Percentiles rank a stretch among this genome's conserved stretches.
Conservation (phyloP, 2,888 invertebrate genomes). For the Cepaea hortensis region DNA sequence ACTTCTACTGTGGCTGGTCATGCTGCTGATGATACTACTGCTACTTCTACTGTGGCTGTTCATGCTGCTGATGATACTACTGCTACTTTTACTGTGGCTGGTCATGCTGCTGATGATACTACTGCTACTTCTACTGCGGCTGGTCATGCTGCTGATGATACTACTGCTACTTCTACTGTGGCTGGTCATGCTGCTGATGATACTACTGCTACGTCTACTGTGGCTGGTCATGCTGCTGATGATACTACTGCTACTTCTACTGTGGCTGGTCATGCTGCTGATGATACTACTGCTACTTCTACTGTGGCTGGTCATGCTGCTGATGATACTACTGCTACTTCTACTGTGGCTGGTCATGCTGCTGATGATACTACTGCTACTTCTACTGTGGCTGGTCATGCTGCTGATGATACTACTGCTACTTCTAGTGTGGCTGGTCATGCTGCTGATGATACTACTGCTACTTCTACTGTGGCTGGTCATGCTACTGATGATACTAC, state of each 20-base stretch:
- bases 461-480: constrained; percentile 60
- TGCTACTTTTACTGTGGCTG: constrained; percentile 66
- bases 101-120: too few species aligned
- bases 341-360: too few species aligned
- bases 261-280: too few species aligned
- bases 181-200: too few species aligned
- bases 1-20: constrained; percentile 56
- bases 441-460: constrained; percentile 54
- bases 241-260: constrained; percentile 67
- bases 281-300: constrained; percentile 65
- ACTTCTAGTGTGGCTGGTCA: constrained; percentile 56
- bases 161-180: constrained; percentile 70
- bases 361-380: constrained; percentile 59
- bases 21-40: constrained; percentile 54
- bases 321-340: constrained; percentile 63
- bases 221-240: too few species aligned
- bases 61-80: constrained; percentile 36
- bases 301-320: too few species aligned
- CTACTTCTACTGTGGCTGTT: constrained; percentile 60
- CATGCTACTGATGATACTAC: constrained; percentile 34
- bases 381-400: constrained; percentile 52
- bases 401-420: constrained; percentile 57
- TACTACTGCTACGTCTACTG: constrained; percentile 67
- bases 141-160: too few species aligned
- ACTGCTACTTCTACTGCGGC: constrained; percentile 70